Percentiles rank a stretch among this genome's conserved stretches.
These are phyloP conservation scores for Drosophila mayri DNA, from an alignment of 1,140 invertebrate species.

Conservation along the genomic window DNA sequence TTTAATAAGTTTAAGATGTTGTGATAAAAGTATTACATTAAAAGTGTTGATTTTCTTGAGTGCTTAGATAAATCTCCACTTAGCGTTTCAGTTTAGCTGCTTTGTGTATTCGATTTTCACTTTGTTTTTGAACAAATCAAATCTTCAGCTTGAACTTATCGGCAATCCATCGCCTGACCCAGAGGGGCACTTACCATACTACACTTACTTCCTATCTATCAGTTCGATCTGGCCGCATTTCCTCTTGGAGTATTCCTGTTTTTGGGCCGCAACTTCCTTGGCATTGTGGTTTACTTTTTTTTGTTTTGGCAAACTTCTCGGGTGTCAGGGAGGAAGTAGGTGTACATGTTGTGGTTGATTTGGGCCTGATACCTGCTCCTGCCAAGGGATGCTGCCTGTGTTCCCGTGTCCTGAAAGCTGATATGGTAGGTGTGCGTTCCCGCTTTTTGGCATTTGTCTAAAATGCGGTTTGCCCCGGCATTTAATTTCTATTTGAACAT, in stretches of 20 bases:
- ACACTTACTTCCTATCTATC: slow-evolving; percentile 37
- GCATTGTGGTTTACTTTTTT: slow-evolving; percentile 57
- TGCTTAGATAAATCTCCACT: slow-evolving; percentile 16
- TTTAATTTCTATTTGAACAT: slow-evolving; percentile 82
- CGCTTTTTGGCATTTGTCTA: slow-evolving; percentile 71
- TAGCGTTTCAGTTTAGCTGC: slow-evolving; percentile 16
- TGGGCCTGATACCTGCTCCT: slow-evolving; percentile 35
- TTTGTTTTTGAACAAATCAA: slow-evolving; percentile 33
- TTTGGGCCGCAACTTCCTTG: slow-evolving; percentile 69
- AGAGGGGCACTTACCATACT: slow-evolving; percentile 27
- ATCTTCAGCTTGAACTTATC: slow-evolving; percentile 29
- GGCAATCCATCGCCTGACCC: slow-evolving; percentile 47
- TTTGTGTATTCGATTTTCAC: slow-evolving; percentile 55
- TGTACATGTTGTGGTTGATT: slow-evolving; percentile 84
- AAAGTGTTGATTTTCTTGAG: slow-evolving; percentile 2
- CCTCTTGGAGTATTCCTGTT: slow-evolving; percentile 26
- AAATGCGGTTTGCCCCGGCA: slow-evolving; percentile 69
- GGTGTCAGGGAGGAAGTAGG: slow-evolving; percentile 80
- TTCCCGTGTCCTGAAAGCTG: slow-evolving; percentile 57
- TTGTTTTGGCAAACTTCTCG: slow-evolving; percentile 65
- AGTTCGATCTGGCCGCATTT: slow-evolving; percentile 51
- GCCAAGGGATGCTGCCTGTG: slow-evolving; percentile 46
- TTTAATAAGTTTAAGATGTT: background rate
- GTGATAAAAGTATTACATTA: background rate
- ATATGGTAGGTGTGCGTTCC: slow-evolving; percentile 52